A percentile compares a stretch with the other conserved stretches of the same genome.
These are phyloP conservation scores for Saxicola maurus DNA, from an alignment of 2,797 vertebrate species.

Conservation along the genomic window DNA sequence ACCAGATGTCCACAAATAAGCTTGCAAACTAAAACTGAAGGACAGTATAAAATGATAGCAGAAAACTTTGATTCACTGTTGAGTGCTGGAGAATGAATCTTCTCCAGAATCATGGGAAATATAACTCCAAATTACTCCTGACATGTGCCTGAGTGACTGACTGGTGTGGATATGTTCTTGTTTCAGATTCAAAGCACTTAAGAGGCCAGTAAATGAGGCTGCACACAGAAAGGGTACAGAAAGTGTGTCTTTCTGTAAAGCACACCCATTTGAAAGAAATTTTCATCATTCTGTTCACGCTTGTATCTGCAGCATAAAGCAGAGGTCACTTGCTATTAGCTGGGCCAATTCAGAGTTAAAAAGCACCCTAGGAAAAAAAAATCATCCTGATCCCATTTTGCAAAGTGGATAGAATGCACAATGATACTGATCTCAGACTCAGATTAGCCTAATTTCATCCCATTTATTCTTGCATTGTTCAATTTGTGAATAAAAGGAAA, in stretches of 20 bases:
- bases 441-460: not conserved
- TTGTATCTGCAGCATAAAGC: not conserved
- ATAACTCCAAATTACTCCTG: not conserved
- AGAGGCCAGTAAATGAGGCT: not conserved
- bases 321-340: not conserved
- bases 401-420: not conserved
- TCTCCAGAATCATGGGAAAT: not conserved
- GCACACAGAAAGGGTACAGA: not conserved
- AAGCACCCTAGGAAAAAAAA: not conserved
- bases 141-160: not conserved
- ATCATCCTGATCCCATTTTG: not conserved
- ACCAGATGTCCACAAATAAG: not conserved
- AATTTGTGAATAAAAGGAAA: not conserved
- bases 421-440: not conserved
- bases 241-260: not conserved
- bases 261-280: not conserved
- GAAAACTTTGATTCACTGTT: not conserved
- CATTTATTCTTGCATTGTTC: not conserved
- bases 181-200: not conserved
- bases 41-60: not conserved
- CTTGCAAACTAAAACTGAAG: not conserved
- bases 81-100: not conserved
- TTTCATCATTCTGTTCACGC: not conserved
- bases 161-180: not conserved
- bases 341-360: not conserved